A percentile compares a stretch with the other conserved stretches of the same genome.
Conservation (phyloP, 2,888 invertebrate genomes). For the Hirtodrosophila trivittata region DNA sequence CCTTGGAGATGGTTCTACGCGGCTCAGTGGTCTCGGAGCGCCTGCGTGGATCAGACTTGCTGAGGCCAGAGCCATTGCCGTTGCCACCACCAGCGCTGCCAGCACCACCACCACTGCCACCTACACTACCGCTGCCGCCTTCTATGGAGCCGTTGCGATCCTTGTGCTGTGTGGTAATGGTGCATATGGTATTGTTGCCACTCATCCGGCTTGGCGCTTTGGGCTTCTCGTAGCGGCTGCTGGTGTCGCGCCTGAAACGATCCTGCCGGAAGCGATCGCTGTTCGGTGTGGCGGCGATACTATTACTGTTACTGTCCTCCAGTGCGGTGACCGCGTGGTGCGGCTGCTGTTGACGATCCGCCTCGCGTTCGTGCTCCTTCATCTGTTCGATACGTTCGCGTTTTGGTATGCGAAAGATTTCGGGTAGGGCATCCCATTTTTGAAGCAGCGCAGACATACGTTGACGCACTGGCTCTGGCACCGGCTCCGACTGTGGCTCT, state of each 20-base stretch:
- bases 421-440: slow-evolving; percentile 84
- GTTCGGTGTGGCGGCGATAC: slow-evolving; percentile 26
- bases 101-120: not conserved
- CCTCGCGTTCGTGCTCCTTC: slow-evolving; percentile 97
- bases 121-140: slow-evolving; percentile 6
- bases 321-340: slow-evolving; percentile 76
- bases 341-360: slow-evolving; percentile 86
- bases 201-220: slow-evolving; percentile 58
- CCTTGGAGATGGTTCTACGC: slow-evolving; percentile 76
- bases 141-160: slow-evolving; percentile 22
- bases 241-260: slow-evolving; percentile 63
- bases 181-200: slow-evolving; percentile 72
- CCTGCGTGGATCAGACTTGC: slow-evolving; percentile 26
- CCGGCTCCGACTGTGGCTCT: not conserved
- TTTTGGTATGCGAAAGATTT: slow-evolving; percentile 89
- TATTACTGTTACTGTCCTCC: slow-evolving; percentile 50
- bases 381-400: slow-evolving; percentile 96
- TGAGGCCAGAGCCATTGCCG: slow-evolving; percentile 1
- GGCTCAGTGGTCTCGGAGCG: slow-evolving; percentile 40
- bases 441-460: slow-evolving; percentile 29
- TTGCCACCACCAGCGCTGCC: not conserved
- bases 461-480: slow-evolving; percentile 32
- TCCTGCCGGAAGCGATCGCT: slow-evolving; percentile 65
- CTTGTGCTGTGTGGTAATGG: slow-evolving; percentile 58
- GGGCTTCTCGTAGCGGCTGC: slow-evolving; percentile 51